phyloP scores from a whole-genome alignment of 2,888 invertebrate species.

The Zaprionus obscuricornis region DNA sequence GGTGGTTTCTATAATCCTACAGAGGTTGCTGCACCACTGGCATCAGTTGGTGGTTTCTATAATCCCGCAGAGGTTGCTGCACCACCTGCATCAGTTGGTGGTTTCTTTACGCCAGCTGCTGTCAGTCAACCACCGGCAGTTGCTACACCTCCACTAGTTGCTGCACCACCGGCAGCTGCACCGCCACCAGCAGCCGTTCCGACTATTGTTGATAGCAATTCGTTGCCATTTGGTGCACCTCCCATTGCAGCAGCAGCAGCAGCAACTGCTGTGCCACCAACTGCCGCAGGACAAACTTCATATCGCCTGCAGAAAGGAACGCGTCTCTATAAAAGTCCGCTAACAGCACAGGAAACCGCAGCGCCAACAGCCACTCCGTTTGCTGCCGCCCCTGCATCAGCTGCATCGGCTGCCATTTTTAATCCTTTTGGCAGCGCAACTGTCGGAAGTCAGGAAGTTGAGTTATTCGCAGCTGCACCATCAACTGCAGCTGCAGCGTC shows the following conservation, averaged over 20 bases:
- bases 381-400: constrained; percentile 5
- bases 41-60: too few species aligned
- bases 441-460: constrained; percentile 11
- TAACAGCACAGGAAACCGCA: constrained; percentile 68
- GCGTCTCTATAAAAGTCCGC: constrained; percentile 80
- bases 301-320: constrained; percentile 83
- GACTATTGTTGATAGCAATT: too few species aligned
- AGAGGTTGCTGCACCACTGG: neutral
- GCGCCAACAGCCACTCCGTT: constrained; percentile 17
- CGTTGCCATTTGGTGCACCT: too few species aligned
- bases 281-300: constrained; percentile 65
- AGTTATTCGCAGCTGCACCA: neutral
- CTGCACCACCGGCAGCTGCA: too few species aligned
- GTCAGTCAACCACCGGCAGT: too few species aligned
- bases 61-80: constrained; percentile 8
- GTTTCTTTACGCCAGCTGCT: constrained; percentile 10
- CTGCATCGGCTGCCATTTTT: constrained; percentile 46
- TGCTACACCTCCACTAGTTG: too few species aligned
- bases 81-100: constrained; percentile 10
- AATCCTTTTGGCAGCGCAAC: constrained; percentile 72
- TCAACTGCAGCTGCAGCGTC: neutral
- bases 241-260: too few species aligned
- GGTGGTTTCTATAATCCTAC: constrained; percentile 35
- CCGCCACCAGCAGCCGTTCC: neutral
- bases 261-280: constrained; percentile 34